A percentile compares a stretch with the other conserved stretches of the same genome.
phyloP scores from a whole-genome alignment of 2,797 vertebrate species.

The Apogon talboti region DNA sequence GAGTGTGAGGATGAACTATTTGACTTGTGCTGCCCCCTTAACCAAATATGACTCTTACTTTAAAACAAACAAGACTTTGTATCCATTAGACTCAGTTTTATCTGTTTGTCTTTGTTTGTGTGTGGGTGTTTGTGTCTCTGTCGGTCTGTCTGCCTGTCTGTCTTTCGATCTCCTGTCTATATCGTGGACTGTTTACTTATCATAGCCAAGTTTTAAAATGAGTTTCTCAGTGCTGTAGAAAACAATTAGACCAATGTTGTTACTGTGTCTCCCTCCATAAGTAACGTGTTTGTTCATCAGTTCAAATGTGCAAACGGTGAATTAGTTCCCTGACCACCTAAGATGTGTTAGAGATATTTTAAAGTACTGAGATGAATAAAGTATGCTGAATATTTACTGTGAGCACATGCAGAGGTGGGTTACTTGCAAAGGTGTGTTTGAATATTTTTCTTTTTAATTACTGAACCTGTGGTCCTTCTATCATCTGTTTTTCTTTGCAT shows the following conservation, averaged over 20 bases:
- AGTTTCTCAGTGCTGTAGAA: constrained; percentile 54
- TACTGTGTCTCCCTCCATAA: constrained; percentile 56
- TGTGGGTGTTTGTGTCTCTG: constrained; percentile 39
- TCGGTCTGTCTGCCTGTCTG: constrained; percentile 43
- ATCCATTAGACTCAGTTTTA: constrained; percentile 47
- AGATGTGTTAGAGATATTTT: constrained; percentile 51
- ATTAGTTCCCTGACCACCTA: constrained; percentile 61
- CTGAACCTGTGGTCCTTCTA: constrained; percentile 65
- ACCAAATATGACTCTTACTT: constrained; percentile 64
- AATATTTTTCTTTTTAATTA: constrained; percentile 51
- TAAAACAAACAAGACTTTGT: constrained; percentile 38
- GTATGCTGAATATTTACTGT: constrained; percentile 75
- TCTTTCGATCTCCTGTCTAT: constrained; percentile 56
- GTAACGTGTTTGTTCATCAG: constrained; percentile 51
- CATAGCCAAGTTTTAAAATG: constrained; percentile 52
- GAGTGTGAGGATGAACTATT: constrained; percentile 34
- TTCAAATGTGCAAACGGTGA: constrained; percentile 61
- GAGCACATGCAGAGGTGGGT: constrained; percentile 68
- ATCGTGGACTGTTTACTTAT: constrained; percentile 57
- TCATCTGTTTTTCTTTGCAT: constrained; percentile 71
- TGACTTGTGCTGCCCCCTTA: constrained; percentile 16
- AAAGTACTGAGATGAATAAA: constrained; percentile 65
- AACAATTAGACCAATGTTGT: constrained; percentile 59
- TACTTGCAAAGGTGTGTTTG: constrained; percentile 37
- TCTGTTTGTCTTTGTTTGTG: constrained; percentile 42